phyloP scores from a whole-genome alignment of 2,113 vertebrate genomes.

The Penelope pileata region DNA sequence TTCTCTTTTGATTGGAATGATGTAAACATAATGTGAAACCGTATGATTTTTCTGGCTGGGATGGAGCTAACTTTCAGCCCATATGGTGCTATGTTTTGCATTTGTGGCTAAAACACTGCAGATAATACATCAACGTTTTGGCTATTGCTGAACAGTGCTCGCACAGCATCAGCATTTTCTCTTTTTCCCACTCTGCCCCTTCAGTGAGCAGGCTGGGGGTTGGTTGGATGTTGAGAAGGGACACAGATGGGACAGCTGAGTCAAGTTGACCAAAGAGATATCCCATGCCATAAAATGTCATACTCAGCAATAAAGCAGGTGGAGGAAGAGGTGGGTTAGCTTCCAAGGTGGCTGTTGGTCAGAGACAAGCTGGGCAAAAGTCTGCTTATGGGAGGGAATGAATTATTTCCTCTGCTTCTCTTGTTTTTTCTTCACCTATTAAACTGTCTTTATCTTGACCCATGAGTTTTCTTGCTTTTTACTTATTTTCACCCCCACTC shows the following conservation, averaged over 20 bases:
- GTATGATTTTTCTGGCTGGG: not conserved
- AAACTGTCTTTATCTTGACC: not conserved
- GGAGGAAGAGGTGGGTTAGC: not conserved
- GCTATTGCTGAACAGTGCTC: accelerated
- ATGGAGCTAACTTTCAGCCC: not conserved
- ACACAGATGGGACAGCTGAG: not conserved
- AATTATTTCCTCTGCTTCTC: not conserved
- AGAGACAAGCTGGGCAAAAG: not conserved
- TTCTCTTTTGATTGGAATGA: not conserved
- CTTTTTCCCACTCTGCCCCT: not conserved
- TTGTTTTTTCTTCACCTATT: not conserved
- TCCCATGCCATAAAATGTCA: not conserved
- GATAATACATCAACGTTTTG: not conserved
- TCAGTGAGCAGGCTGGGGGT: not conserved
- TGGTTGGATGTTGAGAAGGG: not conserved
- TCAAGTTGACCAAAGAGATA: not conserved
- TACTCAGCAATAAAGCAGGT: not conserved
- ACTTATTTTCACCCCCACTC: not conserved
- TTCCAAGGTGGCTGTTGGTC: not conserved
- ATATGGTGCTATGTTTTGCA: not conserved
- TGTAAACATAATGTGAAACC: not conserved
- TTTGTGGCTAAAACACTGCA: not conserved
- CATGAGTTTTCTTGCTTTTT: not conserved
- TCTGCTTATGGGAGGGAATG: not conserved
- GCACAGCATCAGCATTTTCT: not conserved